These are phyloP conservation scores for Lepidochitona cinerea DNA, from an alignment of 2,888 invertebrate genomes.

Conservation along the genomic window DNA sequence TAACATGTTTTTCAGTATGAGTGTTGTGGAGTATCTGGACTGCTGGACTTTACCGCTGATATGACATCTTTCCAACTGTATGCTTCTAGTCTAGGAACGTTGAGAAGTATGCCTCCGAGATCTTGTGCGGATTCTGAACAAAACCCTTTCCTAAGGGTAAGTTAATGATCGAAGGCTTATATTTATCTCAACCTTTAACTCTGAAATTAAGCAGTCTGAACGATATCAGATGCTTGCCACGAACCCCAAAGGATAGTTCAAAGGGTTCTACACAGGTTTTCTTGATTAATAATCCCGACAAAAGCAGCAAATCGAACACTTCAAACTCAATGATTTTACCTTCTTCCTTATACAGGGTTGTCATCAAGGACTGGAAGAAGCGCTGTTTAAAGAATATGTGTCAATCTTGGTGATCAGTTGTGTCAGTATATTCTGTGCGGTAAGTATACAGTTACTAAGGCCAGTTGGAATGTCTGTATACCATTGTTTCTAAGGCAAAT, in stretches of 20 bases:
- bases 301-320: too few relatives aligned
- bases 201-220: too few relatives aligned
- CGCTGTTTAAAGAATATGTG: neutral
- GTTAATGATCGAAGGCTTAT: too few relatives aligned
- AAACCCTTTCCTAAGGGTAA: too few relatives aligned
- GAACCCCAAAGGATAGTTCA: too few relatives aligned
- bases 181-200: too few relatives aligned
- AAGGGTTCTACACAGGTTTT: too few relatives aligned
- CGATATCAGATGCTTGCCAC: too few relatives aligned
- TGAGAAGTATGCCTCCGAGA: neutral
- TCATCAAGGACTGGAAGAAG: neutral
- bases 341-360: neutral
- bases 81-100: neutral
- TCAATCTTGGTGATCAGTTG: neutral
- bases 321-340: too few relatives aligned
- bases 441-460: neutral
- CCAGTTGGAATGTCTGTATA: neutral
- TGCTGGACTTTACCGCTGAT: neutral
- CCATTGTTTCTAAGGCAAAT: neutral
- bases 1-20: neutral
- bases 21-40: neutral
- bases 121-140: neutral
- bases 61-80: neutral
- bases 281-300: too few relatives aligned
- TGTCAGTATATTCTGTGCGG: neutral